phyloP scores from a whole-genome alignment of 37 sponge, comb jelly and placozoan genomes.

The Beroe forskalii region DNA sequence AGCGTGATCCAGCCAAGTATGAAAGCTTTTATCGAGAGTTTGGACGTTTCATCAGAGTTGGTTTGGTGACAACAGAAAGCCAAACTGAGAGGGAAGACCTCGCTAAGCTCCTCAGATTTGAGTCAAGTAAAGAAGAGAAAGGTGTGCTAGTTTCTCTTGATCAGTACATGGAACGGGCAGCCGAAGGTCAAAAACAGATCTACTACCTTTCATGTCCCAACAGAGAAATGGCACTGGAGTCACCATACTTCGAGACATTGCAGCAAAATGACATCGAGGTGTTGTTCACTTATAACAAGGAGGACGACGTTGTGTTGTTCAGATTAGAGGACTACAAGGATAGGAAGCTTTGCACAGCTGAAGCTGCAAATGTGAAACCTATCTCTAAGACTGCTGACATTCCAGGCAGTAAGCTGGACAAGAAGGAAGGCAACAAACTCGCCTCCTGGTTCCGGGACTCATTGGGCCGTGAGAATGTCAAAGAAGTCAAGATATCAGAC shows the following conservation, averaged over 20 bases:
- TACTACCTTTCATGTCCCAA: slow-evolving; percentile 56
- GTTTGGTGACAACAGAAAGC: slow-evolving; percentile 64
- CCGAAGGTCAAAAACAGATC: slow-evolving; percentile 62
- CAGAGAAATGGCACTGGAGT: slow-evolving; percentile 66
- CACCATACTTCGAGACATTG: slow-evolving; percentile 69
- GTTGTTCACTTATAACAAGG: slow-evolving; percentile 67
- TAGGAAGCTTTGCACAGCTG: slow-evolving; percentile 56
- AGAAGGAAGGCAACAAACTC: slow-evolving; percentile 41
- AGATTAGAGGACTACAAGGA: slow-evolving; percentile 51
- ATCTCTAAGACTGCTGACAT: background rate
- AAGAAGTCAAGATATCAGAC: slow-evolving; percentile 59
- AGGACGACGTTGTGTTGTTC: slow-evolving; percentile 69
- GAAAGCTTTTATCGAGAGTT: slow-evolving; percentile 66
- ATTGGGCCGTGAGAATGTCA: slow-evolving; percentile 40
- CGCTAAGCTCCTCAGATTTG: slow-evolving; percentile 68
- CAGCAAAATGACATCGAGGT: slow-evolving; percentile 66
- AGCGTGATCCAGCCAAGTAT: slow-evolving; percentile 64
- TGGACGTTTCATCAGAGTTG: slow-evolving; percentile 64
- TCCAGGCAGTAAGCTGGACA: background rate
- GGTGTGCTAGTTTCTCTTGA: slow-evolving; percentile 52
- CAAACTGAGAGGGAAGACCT: slow-evolving; percentile 64
- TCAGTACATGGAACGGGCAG: slow-evolving; percentile 60
- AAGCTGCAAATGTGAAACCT: slow-evolving; percentile 23
- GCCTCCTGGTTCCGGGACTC: slow-evolving; percentile 44
- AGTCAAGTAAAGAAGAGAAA: slow-evolving; percentile 60